Conservation (phyloP, 1,140 invertebrate species). For the Solenopsis fugax region DNA sequence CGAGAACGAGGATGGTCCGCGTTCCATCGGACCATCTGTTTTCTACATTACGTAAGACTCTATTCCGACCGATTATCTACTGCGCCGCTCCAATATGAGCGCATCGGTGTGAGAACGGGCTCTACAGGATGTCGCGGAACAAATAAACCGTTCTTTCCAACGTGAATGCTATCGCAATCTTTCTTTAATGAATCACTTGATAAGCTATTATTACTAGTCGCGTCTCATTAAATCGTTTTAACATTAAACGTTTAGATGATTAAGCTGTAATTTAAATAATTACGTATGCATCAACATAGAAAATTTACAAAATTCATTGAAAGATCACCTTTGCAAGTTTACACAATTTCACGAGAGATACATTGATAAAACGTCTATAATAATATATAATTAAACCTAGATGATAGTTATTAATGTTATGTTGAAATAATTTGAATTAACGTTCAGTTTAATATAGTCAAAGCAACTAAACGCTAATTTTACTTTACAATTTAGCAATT, state of each 20-base stretch:
- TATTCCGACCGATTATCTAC: slow-evolving; percentile 54
- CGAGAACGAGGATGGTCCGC: background rate
- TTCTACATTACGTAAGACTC: slow-evolving; percentile 50
- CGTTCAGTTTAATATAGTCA: too few species aligned
- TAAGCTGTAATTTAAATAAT: background rate
- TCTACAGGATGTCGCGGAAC: background rate
- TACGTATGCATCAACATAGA: background rate
- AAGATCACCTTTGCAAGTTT: background rate
- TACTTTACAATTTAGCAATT: too few species aligned
- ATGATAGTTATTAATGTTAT: too few species aligned
- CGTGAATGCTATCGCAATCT: background rate
- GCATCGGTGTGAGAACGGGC: background rate
- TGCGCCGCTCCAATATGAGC: slow-evolving; percentile 13
- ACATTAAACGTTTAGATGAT: background rate
- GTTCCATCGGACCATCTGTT: slow-evolving; percentile 37
- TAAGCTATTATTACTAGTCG: slow-evolving; percentile 1
- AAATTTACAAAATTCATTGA: background rate
- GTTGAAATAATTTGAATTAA: too few species aligned
- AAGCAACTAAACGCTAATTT: too few species aligned
- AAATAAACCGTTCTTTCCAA: slow-evolving; percentile 13
- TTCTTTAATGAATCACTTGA: background rate
- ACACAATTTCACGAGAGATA: background rate
- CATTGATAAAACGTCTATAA: too few species aligned
- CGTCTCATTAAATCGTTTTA: background rate
- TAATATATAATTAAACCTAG: too few species aligned